phyloP scores from a whole-genome alignment of 2,113 vertebrate genomes.

The Myiagra hebetior region DNA sequence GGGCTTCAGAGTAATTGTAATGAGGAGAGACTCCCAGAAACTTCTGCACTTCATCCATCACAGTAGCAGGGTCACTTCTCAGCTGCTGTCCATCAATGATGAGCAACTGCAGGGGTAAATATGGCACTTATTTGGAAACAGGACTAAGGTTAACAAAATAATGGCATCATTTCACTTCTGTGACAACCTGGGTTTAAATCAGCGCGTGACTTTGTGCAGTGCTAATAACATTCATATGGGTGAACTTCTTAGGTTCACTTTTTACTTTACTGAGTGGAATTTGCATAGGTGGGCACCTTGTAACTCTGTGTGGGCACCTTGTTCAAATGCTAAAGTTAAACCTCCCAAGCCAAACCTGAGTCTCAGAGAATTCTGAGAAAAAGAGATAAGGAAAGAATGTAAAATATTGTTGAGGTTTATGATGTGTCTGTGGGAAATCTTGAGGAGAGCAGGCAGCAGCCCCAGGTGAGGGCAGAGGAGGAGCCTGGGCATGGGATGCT shows the following conservation, averaged over 20 bases:
- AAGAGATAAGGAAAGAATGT: not conserved
- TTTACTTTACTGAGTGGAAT: not conserved
- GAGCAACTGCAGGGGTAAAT: conserved; percentile 79
- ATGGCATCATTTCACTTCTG: not conserved
- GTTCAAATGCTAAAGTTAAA: not conserved
- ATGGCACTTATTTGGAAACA: not conserved
- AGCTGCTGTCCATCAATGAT: conserved; percentile 98
- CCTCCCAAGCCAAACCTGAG: not conserved
- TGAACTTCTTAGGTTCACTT: not conserved
- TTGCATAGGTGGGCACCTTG: not conserved
- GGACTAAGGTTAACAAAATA: not conserved
- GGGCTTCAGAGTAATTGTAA: conserved; percentile 93
- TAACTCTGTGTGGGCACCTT: not conserved
- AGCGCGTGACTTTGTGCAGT: not conserved
- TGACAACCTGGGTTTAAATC: not conserved
- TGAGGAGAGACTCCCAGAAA: conserved; percentile 91
- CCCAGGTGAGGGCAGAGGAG: not conserved
- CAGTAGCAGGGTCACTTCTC: conserved; percentile 87
- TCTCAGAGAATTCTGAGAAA: not conserved
- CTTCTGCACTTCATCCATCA: conserved; percentile 97
- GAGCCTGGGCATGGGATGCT: not conserved
- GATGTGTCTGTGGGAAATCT: not conserved
- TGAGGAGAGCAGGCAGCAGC: not conserved
- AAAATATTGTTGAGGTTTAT: not conserved
- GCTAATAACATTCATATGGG: not conserved